Evolutionary conservation across 1,140 invertebrate genomes (phyloP).

Genomic region (Popillia japonica): DNA sequence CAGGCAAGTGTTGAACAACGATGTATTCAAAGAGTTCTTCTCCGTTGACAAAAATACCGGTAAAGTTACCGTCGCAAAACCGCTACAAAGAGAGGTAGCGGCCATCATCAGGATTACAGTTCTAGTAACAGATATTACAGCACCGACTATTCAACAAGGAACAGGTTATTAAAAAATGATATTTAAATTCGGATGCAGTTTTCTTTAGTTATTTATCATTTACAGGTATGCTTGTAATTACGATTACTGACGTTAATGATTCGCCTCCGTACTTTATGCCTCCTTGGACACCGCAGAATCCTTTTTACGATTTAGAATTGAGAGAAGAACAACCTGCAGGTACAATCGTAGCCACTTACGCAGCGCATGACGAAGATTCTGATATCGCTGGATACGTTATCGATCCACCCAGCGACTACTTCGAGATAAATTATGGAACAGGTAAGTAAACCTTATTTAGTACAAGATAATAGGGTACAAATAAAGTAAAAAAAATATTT

Average conservation of each 20-base stretch:
- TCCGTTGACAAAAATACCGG: conserved; percentile 74
- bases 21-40: conserved; percentile 75
- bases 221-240: conserved; percentile 81
- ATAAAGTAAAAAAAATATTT: no score
- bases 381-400: conserved; percentile 81
- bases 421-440: conserved; percentile 78
- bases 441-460: conserved; percentile 60
- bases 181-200: background rate
- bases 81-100: conserved; percentile 74
- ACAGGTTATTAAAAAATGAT: conserved; percentile 65
- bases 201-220: conserved; percentile 41
- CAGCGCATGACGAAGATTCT: conserved; percentile 84
- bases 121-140: conserved; percentile 81
- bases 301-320: conserved; percentile 73
- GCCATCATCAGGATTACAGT: conserved; percentile 80
- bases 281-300: conserved; percentile 77
- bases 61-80: conserved; percentile 73
- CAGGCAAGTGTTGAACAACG: conserved; percentile 70
- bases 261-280: conserved; percentile 70
- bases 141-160: conserved; percentile 78
- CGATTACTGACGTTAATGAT: conserved; percentile 83
- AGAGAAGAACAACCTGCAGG: conserved; percentile 86
- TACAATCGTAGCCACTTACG: conserved; percentile 80
- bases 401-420: conserved; percentile 75
- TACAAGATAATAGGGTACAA: background rate